Evolutionary conservation across 2,113 vertebrate species (phyloP).

Genomic region (Channa argus): DNA sequence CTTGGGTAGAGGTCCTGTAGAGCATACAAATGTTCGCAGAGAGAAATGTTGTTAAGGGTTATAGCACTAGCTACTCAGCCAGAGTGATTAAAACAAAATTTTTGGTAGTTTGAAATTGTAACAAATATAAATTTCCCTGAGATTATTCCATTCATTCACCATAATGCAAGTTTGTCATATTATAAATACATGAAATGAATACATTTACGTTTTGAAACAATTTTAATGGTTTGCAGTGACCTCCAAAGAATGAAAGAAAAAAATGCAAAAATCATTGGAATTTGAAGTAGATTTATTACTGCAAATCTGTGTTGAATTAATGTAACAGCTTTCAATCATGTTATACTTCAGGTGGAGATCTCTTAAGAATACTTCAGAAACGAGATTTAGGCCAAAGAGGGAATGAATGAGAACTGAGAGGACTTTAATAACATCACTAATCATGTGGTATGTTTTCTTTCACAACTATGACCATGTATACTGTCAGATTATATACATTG

Average conservation of each 20-base stretch:
- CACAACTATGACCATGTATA: background rate
- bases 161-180: background rate
- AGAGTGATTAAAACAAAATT: slow-evolving; percentile 42
- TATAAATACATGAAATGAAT: background rate
- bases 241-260: background rate
- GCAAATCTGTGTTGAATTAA: slow-evolving; percentile 21
- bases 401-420: slow-evolving; percentile 12
- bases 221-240: slow-evolving; percentile 18
- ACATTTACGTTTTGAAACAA: background rate
- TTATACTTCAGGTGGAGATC: slow-evolving; percentile 29
- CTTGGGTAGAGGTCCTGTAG: slow-evolving; percentile 68
- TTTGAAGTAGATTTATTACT: slow-evolving; percentile 13
- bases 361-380: slow-evolving; percentile 39
- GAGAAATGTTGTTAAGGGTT: slow-evolving; percentile 34
- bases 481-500: background rate
- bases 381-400: background rate
- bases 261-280: slow-evolving; percentile 13
- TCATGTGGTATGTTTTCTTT: background rate
- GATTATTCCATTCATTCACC: background rate
- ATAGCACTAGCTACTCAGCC: slow-evolving; percentile 30
- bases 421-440: background rate
- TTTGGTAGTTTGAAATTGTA: slow-evolving; percentile 3
- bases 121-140: background rate
- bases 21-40: slow-evolving; percentile 44
- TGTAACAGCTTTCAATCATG: slow-evolving; percentile 26